Percentiles rank a stretch among this genome's conserved stretches.
Conservation (phyloP, 2,888 invertebrate genomes). For the Drosophila subsilvestris region DNA sequence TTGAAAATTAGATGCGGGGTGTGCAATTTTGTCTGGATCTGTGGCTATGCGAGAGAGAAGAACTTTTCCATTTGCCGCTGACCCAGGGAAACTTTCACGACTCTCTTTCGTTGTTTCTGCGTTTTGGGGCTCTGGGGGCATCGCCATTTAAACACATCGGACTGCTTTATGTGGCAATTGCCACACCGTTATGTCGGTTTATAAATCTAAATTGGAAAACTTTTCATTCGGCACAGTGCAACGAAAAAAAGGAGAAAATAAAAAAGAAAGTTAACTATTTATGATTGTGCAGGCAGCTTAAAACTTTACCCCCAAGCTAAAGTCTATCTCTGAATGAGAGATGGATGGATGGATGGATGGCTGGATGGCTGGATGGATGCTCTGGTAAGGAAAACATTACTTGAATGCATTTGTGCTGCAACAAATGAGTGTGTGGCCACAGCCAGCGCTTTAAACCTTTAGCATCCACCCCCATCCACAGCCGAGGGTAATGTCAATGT, state of each 20-base stretch:
- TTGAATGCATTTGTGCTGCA: neutral
- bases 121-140: conserved; percentile 15
- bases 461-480: neutral
- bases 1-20: conserved; percentile 48
- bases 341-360: neutral
- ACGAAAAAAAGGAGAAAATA: conserved; percentile 10
- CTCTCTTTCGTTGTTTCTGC: conserved; percentile 7
- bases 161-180: conserved; percentile 1
- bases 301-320: conserved; percentile 40
- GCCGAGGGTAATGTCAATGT: neutral
- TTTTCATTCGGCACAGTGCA: conserved; percentile 41
- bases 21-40: conserved; percentile 13
- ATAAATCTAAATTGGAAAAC: conserved; percentile 73
- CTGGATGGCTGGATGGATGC: neutral
- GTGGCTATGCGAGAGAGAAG: neutral
- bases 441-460: neutral
- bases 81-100: conserved; percentile 17
- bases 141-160: conserved; percentile 1
- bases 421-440: neutral
- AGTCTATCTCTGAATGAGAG: neutral
- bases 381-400: neutral
- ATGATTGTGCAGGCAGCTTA: conserved; percentile 34
- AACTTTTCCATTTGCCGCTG: conserved; percentile 14
- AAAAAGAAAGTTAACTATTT: conserved; percentile 19
- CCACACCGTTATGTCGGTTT: conserved; percentile 39